Conservation (phyloP, 2,797 vertebrate genomes). For the Tragelaphus eurycerus region DNA sequence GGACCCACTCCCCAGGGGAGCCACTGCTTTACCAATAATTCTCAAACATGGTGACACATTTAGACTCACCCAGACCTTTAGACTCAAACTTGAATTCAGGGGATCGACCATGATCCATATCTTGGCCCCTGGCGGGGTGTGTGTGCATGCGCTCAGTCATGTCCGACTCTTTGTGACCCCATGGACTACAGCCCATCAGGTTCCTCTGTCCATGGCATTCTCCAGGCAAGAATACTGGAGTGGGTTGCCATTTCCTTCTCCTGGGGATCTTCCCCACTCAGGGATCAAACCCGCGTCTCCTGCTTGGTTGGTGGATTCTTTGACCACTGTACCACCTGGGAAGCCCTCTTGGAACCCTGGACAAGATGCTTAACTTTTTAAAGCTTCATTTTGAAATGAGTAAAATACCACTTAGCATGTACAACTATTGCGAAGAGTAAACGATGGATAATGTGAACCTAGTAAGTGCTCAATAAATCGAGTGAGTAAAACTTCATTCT, state of each 20-base stretch:
- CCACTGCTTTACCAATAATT: neutral
- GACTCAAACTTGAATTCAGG: neutral
- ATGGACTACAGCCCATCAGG: neutral
- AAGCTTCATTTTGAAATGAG: conserved; percentile 4
- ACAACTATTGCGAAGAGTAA: neutral
- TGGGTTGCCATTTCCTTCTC: neutral
- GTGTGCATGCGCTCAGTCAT: accelerated
- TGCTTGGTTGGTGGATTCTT: neutral
- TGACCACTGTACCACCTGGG: neutral
- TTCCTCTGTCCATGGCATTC: neutral
- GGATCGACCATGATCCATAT: neutral
- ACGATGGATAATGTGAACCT: neutral
- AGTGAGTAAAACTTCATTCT: neutral
- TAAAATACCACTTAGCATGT: neutral
- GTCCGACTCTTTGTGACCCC: neutral
- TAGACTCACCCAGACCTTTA: neutral
- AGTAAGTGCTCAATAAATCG: neutral
- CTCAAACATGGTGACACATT: neutral
- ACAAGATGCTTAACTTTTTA: neutral
- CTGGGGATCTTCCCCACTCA: neutral
- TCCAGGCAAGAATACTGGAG: neutral
- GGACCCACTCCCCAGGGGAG: neutral
- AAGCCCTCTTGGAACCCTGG: neutral
- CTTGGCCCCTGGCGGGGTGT: too few species aligned
- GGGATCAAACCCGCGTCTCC: neutral